Conservation (phyloP, 2,888 invertebrate genomes). For the Drosophila neonasuta region DNA sequence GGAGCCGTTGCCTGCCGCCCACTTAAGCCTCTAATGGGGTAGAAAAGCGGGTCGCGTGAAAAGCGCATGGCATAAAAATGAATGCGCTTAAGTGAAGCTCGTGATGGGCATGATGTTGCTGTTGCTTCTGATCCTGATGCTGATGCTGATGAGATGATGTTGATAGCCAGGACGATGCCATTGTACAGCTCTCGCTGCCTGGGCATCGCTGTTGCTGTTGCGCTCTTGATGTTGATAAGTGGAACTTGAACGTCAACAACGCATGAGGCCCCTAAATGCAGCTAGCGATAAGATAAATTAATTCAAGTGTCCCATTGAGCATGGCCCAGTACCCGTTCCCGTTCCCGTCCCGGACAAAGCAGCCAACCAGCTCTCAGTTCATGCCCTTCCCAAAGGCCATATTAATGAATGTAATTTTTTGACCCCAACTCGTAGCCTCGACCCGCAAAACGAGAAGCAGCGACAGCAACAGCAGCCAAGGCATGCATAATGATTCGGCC, state of each 20-base stretch:
- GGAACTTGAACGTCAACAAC: constrained; percentile 72
- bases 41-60: constrained; percentile 62
- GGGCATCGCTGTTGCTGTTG: constrained; percentile 9
- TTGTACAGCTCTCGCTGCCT: constrained; percentile 19
- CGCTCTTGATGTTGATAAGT: constrained; percentile 64
- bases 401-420: constrained; percentile 65
- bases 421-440: constrained; percentile 4
- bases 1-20: constrained; percentile 25
- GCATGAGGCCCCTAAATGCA: constrained; percentile 60
- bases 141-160: constrained; percentile 16
- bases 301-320: constrained; percentile 58
- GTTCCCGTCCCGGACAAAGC: neutral
- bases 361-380: neutral
- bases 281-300: constrained; percentile 71
- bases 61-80: constrained; percentile 66
- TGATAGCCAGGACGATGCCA: constrained; percentile 35
- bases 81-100: constrained; percentile 62
- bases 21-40: constrained; percentile 58
- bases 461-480: constrained; percentile 44
- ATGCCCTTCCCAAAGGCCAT: constrained; percentile 20
- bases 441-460: neutral
- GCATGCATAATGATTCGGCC: constrained; percentile 67
- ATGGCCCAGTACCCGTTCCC: neutral
- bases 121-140: constrained; percentile 15
- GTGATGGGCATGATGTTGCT: constrained; percentile 37